Percentiles rank a stretch among this genome's conserved stretches.
These are phyloP conservation scores for Clarias gariepinus DNA, from an alignment of 2,113 vertebrate genomes.

Conservation along the genomic window DNA sequence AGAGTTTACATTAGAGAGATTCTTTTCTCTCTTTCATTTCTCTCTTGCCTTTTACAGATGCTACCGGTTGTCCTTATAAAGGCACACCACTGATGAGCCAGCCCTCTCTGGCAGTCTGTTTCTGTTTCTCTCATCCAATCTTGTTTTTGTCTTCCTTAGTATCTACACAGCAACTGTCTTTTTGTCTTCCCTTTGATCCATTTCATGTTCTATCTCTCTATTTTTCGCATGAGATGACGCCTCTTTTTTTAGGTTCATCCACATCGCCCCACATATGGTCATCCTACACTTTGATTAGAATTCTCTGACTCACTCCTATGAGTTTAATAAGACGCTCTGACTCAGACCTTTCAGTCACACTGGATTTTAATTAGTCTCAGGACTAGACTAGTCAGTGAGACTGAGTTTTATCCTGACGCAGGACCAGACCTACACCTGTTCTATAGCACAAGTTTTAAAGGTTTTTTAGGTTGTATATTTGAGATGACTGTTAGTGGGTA, in stretches of 20 bases:
- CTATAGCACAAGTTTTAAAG: slow-evolving; percentile 5
- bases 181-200: not conserved
- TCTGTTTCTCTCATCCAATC: slow-evolving; percentile 3
- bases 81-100: slow-evolving; percentile 60
- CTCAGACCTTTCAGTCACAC: not conserved
- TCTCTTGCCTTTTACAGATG: slow-evolving; percentile 38
- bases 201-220: slow-evolving; percentile 9
- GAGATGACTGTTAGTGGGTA: not conserved
- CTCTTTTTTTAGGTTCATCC: slow-evolving; percentile 14
- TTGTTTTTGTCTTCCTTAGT: slow-evolving; percentile 17
- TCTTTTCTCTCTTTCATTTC: slow-evolving; percentile 56
- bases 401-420: slow-evolving; percentile 21
- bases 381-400: not conserved
- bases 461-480: not conserved
- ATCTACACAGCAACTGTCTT: not conserved
- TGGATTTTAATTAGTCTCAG: slow-evolving; percentile 6
- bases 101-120: slow-evolving; percentile 18
- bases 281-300: not conserved
- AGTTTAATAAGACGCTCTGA: not conserved
- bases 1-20: slow-evolving; percentile 70
- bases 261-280: not conserved
- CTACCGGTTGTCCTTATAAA: slow-evolving; percentile 74
- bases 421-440: slow-evolving; percentile 24
- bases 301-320: slow-evolving; percentile 20
- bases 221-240: not conserved